Evolutionary conservation across 2,113 vertebrate genomes (phyloP).

Genomic region (Sinocyclocheilus anshuiensis): DNA sequence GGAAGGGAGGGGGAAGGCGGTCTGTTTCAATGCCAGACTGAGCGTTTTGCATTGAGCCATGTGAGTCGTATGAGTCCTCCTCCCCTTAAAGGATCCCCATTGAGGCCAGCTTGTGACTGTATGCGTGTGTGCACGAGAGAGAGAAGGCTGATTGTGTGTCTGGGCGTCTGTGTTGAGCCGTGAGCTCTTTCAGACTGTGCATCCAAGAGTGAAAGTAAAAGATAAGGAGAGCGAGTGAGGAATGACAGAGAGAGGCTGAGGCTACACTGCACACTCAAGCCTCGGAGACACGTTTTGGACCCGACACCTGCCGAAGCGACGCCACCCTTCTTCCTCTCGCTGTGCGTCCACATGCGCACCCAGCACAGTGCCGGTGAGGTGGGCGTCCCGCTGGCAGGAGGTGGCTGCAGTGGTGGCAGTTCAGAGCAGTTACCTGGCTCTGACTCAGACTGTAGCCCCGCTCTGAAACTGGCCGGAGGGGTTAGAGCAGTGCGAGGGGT

Average conservation of each 20-base stretch:
- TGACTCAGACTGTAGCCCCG: constrained; percentile 81
- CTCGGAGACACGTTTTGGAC: constrained; percentile 59
- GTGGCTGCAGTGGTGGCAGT: constrained; percentile 71
- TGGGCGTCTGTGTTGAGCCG: constrained; percentile 35
- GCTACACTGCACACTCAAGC: constrained; percentile 32
- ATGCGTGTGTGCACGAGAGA: constrained; percentile 51
- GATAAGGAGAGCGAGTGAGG: constrained; percentile 44
- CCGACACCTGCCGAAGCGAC: constrained; percentile 53
- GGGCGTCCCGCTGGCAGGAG: constrained; percentile 75
- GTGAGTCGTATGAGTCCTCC: constrained; percentile 68
- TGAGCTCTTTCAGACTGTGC: constrained; percentile 31
- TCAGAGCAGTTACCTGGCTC: constrained; percentile 81
- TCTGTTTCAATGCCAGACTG: constrained; percentile 43
- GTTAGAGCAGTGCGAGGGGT: constrained; percentile 79
- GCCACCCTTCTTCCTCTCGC: constrained; percentile 58
- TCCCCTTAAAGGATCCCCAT: constrained; percentile 70
- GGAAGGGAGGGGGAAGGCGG: constrained; percentile 7
- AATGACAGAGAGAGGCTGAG: constrained; percentile 29
- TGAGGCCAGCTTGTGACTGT: constrained; percentile 75
- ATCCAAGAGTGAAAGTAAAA: constrained; percentile 46
- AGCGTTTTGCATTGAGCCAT: constrained; percentile 4
- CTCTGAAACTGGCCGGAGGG: constrained; percentile 77
- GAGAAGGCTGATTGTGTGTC: constrained; percentile 43
- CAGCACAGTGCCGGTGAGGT: constrained; percentile 77
- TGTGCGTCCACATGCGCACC: constrained; percentile 71